These are phyloP conservation scores for Hirundichthys speculiger DNA, from an alignment of 2,113 vertebrate genomes.

Conservation along the genomic window DNA sequence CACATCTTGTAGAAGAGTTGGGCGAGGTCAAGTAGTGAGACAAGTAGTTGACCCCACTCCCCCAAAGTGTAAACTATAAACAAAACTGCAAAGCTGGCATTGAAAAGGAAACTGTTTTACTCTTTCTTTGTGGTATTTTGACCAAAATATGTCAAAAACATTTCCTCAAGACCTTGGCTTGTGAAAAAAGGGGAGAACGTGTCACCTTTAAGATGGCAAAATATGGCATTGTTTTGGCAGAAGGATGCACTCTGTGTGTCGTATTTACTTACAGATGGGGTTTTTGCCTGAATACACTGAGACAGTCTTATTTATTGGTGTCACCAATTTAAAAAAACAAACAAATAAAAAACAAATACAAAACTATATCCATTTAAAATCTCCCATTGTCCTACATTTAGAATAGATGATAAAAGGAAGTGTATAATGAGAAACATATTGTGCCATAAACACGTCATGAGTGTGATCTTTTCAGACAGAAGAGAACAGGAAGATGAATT, in stretches of 20 bases:
- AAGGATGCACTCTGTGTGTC: too few species aligned
- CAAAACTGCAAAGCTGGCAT: too few species aligned
- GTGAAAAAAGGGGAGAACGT: background rate
- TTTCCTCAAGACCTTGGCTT: background rate
- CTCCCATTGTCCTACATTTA: background rate
- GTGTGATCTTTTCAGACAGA: constrained; percentile 54
- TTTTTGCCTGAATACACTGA: background rate
- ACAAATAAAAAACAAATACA: too few species aligned
- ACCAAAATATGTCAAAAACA: too few species aligned
- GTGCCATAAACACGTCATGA: constrained; percentile 20
- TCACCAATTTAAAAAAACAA: background rate
- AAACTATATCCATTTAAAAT: background rate
- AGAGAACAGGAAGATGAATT: constrained; percentile 25
- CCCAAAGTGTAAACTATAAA: too few species aligned
- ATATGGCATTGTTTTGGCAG: background rate
- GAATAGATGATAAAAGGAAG: background rate
- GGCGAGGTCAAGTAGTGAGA: too few species aligned
- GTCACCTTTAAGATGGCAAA: background rate
- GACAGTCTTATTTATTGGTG: background rate
- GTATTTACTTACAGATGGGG: background rate
- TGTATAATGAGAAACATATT: constrained; percentile 24
- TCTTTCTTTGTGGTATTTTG: too few species aligned
- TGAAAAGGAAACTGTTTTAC: too few species aligned
- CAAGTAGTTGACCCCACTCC: too few species aligned
- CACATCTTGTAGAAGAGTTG: too few species aligned